Evolutionary conservation across 2,888 invertebrate species (phyloP).

Genomic region (Junonia oenone): DNA sequence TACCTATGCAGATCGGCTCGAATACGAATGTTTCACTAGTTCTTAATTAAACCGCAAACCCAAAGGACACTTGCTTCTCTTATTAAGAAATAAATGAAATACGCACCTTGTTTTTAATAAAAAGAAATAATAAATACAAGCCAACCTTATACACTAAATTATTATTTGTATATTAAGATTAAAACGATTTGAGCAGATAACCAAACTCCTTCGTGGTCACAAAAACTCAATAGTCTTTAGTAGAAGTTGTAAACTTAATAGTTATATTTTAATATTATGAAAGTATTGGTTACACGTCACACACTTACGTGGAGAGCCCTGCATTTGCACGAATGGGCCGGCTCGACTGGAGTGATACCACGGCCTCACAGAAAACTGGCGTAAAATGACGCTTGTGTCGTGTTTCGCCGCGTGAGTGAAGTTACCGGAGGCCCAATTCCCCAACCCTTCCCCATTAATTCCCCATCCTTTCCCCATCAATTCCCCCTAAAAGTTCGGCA

Average conservation of each 20-base stretch:
- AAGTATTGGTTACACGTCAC: too few relatives aligned
- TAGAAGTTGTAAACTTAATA: too few relatives aligned
- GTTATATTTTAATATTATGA: background rate
- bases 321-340: too few relatives aligned
- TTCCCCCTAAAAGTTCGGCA: too few relatives aligned
- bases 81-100: conserved; percentile 70
- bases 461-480: too few relatives aligned
- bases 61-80: conserved; percentile 49
- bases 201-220: background rate
- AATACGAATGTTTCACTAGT: conserved; percentile 43
- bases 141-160: background rate
- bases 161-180: background rate
- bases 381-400: too few relatives aligned
- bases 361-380: too few relatives aligned
- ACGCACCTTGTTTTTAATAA: conserved; percentile 48
- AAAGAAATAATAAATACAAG: background rate
- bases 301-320: too few relatives aligned
- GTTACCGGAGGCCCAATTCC: too few relatives aligned
- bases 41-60: conserved; percentile 61
- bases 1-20: conserved; percentile 44
- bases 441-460: too few relatives aligned
- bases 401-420: too few relatives aligned
- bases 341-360: too few relatives aligned
- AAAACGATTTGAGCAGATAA: background rate
- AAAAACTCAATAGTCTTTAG: background rate